These are phyloP conservation scores for Gerris lacustris DNA, from an alignment of 2,888 invertebrate species.

Conservation along the genomic window DNA sequence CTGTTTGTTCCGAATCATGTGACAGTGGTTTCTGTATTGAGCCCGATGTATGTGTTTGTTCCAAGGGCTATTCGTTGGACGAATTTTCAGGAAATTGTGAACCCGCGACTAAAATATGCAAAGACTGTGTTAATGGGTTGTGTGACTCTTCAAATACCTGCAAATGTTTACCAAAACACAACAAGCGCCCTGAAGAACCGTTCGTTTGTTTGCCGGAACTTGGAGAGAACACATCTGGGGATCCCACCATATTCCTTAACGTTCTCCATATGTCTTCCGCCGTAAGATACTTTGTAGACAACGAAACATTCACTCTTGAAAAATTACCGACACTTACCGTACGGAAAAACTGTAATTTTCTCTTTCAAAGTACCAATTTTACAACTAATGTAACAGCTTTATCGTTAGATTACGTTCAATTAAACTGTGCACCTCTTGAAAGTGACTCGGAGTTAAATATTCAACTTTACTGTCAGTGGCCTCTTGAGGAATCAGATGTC, in stretches of 20 bases:
- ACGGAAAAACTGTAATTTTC: neutral
- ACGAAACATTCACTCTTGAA: neutral
- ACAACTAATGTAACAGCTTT: no score
- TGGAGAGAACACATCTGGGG: neutral
- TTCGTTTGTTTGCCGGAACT: neutral
- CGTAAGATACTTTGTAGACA: neutral
- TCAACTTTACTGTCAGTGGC: neutral
- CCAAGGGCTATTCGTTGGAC: neutral
- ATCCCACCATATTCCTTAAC: neutral
- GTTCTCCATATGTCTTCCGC: neutral
- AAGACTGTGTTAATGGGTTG: neutral
- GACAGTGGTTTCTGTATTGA: neutral
- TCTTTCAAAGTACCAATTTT: neutral
- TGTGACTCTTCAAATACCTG: neutral
- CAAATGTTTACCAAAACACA: neutral
- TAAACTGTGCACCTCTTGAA: neutral
- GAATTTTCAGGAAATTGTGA: neutral
- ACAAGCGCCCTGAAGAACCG: neutral
- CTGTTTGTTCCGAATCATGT: neutral
- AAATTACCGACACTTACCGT: neutral
- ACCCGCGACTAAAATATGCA: neutral
- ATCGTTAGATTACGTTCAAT: neutral
- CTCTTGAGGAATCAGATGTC: neutral
- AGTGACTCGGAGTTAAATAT: neutral
- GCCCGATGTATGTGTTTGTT: neutral